Evolutionary conservation across 2,888 invertebrate species (phyloP).

Genomic region (Oscheius sp.): DNA sequence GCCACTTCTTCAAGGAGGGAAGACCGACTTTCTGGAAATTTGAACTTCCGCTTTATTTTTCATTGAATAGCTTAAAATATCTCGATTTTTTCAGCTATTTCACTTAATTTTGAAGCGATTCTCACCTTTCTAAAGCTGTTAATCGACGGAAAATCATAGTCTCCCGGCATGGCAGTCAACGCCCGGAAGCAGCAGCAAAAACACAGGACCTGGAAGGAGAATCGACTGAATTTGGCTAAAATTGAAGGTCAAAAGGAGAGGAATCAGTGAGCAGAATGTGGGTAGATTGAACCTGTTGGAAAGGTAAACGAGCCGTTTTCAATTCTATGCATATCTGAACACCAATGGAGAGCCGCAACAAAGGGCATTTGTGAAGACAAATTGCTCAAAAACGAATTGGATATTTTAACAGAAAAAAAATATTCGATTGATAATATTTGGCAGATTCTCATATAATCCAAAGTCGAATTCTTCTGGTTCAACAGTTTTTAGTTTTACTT

Average conservation of each 20-base stretch:
- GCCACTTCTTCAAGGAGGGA: conserved; percentile 10
- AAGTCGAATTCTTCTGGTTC: too few species aligned
- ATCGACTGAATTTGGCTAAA: background rate
- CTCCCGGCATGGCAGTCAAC: background rate
- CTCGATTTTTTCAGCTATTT: background rate
- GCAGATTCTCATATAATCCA: too few species aligned
- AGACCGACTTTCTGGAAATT: conserved; percentile 8
- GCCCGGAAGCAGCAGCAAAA: background rate
- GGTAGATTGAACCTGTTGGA: background rate
- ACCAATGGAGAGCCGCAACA: too few species aligned
- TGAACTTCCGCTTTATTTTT: too few species aligned
- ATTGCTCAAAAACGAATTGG: too few species aligned
- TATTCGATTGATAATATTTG: too few species aligned
- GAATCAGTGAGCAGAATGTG: background rate
- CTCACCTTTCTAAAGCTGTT: conserved; percentile 4
- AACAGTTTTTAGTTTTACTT: too few species aligned
- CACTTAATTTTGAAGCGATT: background rate
- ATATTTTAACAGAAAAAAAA: too few species aligned
- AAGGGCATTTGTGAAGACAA: too few species aligned
- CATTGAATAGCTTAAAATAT: too few species aligned
- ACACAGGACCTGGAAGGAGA: background rate
- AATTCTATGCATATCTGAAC: conserved; percentile 4
- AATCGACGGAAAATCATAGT: conserved; percentile 8
- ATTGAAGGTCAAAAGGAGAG: background rate
- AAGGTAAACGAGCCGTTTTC: background rate